Conservation (phyloP, 2,797 vertebrate species). For the Diceros bicornis region DNA sequence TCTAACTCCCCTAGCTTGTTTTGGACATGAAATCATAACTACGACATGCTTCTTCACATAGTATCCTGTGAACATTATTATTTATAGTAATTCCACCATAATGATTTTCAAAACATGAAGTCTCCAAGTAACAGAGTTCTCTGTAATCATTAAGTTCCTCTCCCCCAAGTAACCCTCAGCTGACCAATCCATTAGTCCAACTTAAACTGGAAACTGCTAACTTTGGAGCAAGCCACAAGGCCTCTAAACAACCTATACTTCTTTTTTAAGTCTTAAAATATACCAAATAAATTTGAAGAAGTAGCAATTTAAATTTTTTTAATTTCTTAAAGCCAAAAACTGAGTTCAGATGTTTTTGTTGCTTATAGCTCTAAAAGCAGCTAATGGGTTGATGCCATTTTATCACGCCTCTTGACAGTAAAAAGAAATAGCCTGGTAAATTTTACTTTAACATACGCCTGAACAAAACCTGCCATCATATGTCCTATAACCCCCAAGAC, state of each 20-base stretch:
- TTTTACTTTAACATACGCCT: conserved; percentile 43
- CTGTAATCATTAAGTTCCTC: background rate
- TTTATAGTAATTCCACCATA: background rate
- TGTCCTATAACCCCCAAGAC: background rate
- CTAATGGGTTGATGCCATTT: background rate
- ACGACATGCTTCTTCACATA: background rate
- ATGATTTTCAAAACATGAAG: conserved; percentile 25
- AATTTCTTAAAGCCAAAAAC: background rate
- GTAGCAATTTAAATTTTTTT: background rate
- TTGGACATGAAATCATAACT: background rate
- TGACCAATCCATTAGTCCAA: background rate
- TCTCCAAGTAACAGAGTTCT: background rate
- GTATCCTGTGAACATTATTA: background rate
- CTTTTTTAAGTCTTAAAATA: conserved; percentile 19
- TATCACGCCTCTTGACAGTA: background rate
- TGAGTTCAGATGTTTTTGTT: conserved; percentile 19
- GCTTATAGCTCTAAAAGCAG: background rate
- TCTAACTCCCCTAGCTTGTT: background rate
- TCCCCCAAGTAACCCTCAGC: background rate
- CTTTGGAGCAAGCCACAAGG: background rate
- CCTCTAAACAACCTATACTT: background rate
- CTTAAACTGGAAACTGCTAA: conserved; percentile 2
- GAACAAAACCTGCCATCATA: background rate
- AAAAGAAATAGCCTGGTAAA: conserved; percentile 27
- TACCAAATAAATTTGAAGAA: background rate